Evolutionary conservation across 2,113 vertebrate genomes (phyloP), one percentile per base, ranked within the genome.

Genomic region (Nesogale talazaci): DNA sequence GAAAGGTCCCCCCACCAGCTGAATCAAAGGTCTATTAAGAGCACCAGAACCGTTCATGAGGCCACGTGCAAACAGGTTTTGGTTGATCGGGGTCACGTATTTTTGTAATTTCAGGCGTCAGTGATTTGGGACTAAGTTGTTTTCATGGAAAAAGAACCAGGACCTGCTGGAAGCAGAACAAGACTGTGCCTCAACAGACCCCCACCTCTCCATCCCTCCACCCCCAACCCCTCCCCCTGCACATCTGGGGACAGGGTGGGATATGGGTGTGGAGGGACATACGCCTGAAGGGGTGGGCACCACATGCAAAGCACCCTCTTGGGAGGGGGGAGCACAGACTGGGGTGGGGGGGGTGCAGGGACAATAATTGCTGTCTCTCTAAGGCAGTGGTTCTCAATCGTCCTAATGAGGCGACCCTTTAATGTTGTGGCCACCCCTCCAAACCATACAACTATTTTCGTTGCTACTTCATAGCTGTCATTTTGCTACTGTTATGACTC

Each of bases 1-100:
- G 97, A 98, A 97, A 97, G 97, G 96, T 96, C 97, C 98, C 97
- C 95, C 81, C 87, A 70, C 88, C 96, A 95, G 95, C 94, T 90
- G 97, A 98, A 98, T 98, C 98, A 98, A 98, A 98, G 98, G 95
- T 97, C 96, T 97, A 97, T 98, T 98, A 97, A 98, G 97, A 98
- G 94, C 78, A 57, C 95, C 96, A 97, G 97, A 97, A 96, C 89
- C 78, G 88, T 96, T 97, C 96, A 95, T 97, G 23, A 94, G 92
- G 95, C 78, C 40, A 86, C 22, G 85, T 94, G 9, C 38, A 61
- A 94, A 84, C 76, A 52, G 76, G 46, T 98, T 97, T 77, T 95
- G 95, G 97, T 94, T 94, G 96, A 97, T 78, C 74, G 10, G 74
- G 89, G 38, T 94, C 78, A 93, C 63, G 0, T 96, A 92, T 84